phyloP scores from a whole-genome alignment of 2,888 invertebrate genomes.

The Sinohyriopsis cumingii region DNA sequence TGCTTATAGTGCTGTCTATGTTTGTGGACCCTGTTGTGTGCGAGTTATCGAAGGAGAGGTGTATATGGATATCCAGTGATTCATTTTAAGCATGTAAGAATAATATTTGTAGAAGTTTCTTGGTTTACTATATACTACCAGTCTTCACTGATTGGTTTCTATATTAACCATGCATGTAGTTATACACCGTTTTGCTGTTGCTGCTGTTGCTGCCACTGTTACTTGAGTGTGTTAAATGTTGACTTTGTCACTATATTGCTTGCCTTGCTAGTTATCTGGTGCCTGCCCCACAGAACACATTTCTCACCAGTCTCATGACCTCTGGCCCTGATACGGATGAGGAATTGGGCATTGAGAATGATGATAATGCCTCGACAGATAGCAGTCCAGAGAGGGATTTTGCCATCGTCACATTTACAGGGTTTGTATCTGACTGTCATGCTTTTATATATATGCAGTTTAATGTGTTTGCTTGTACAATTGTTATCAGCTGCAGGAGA shows the following conservation, averaged over 20 bases:
- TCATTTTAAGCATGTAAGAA: too few species aligned
- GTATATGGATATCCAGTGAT: too few species aligned
- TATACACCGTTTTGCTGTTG: not conserved
- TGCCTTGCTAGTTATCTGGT: constrained; percentile 35
- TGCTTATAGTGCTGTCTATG: too few species aligned
- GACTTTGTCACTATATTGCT: not conserved
- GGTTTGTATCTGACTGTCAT: constrained; percentile 26
- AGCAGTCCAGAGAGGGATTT: constrained; percentile 40
- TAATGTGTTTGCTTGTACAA: too few species aligned
- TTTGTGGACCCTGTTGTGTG: too few species aligned
- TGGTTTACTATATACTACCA: too few species aligned
- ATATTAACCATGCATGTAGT: not conserved
- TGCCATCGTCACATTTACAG: constrained; percentile 37
- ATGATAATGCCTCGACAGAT: constrained; percentile 26
- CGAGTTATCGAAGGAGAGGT: too few species aligned
- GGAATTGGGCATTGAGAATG: constrained; percentile 30
- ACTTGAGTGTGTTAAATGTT: not conserved
- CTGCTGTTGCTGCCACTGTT: not conserved
- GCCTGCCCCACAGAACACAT: constrained; percentile 35
- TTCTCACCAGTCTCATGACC: constrained; percentile 29
- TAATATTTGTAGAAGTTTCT: too few species aligned
- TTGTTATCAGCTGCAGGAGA: too few species aligned
- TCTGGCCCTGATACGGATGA: constrained; percentile 24
- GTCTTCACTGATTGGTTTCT: too few species aligned
- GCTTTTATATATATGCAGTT: not conserved